Evolutionary conservation across 2,113 vertebrate genomes (phyloP).

Genomic region (Limanda limanda): DNA sequence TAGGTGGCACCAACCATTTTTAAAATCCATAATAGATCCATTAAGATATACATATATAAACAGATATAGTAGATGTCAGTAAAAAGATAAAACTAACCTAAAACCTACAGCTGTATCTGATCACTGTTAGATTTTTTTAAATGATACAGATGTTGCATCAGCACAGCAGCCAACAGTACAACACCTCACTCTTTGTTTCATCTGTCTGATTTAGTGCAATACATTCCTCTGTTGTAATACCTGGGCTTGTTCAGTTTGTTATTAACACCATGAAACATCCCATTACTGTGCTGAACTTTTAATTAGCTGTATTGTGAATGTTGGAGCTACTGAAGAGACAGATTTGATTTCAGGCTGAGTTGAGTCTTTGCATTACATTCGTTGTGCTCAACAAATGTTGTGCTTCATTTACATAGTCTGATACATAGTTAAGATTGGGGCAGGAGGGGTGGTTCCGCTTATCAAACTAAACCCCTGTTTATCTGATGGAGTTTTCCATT

Average conservation of each 20-base stretch:
- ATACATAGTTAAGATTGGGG: slow-evolving; percentile 33
- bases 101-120: not conserved
- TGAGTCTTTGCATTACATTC: slow-evolving; percentile 1
- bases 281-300: not conserved
- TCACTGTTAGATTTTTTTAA: not conserved
- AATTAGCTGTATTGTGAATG: not conserved
- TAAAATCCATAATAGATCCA: slow-evolving; percentile 32
- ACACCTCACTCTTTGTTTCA: not conserved
- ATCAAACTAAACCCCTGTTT: slow-evolving; percentile 22
- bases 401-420: slow-evolving; percentile 25
- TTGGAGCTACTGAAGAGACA: not conserved
- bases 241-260: not conserved
- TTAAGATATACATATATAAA: not conserved
- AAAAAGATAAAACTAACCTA: not conserved
- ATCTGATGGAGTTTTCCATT: slow-evolving; percentile 34
- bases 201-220: not conserved
- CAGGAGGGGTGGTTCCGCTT: slow-evolving; percentile 19
- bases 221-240: not conserved
- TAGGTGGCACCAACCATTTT: slow-evolving; percentile 62
- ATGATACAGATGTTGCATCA: slow-evolving; percentile 1
- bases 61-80: not conserved
- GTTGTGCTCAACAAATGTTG: not conserved
- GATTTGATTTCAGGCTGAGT: not conserved
- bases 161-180: not conserved
- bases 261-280: not conserved